Percentiles rank a stretch among this genome's conserved stretches.
Conservation (phyloP, 2,797 vertebrate species). For the Eulemur rubriventer region DNA sequence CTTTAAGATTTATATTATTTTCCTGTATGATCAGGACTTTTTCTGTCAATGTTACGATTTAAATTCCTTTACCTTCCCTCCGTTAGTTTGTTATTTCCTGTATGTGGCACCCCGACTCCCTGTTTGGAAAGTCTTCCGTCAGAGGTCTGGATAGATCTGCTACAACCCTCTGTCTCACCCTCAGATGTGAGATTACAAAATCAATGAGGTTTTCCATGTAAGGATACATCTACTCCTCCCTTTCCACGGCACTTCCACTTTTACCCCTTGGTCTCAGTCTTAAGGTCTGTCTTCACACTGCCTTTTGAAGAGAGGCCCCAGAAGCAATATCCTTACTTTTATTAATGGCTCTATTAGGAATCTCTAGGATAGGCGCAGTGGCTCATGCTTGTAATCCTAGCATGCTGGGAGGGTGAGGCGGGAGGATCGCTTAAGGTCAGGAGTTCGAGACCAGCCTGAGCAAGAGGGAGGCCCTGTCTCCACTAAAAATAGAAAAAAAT, state of each 20-base stretch:
- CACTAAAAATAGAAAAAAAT: too few relatives aligned
- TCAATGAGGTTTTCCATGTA: background rate
- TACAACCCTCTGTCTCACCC: background rate
- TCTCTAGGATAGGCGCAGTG: background rate
- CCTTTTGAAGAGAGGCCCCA: background rate
- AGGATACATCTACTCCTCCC: background rate
- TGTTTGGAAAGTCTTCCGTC: background rate
- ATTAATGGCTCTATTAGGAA: background rate
- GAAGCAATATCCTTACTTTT: background rate
- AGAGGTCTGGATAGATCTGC: background rate
- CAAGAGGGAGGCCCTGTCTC: too few relatives aligned
- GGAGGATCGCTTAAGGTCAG: too few relatives aligned
- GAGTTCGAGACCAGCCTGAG: too few relatives aligned
- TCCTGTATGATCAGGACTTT: background rate
- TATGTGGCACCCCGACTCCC: background rate
- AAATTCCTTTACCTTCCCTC: background rate
- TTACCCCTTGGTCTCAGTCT: background rate
- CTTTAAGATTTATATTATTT: background rate
- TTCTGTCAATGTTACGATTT: background rate
- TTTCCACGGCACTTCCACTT: background rate
- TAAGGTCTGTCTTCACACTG: background rate
- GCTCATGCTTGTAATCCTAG: too few relatives aligned
- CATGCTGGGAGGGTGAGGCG: too few relatives aligned
- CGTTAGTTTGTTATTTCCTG: background rate
- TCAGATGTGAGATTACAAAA: background rate